Evolutionary conservation across 1,140 invertebrate genomes (phyloP).

Genomic region (Neomicropteryx cornuta): DNA sequence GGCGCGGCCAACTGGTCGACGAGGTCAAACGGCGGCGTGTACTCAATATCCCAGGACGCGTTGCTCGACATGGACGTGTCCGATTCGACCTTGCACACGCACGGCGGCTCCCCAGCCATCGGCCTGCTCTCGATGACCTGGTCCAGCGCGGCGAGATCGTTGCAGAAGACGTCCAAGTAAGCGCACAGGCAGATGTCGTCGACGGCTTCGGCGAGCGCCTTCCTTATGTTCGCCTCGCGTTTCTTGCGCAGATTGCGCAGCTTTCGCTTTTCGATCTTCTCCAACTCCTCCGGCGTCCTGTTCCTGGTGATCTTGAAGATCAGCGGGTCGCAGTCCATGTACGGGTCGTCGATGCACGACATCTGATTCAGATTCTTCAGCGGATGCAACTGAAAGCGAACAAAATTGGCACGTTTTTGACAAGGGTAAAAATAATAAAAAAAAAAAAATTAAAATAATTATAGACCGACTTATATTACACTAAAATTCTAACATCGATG

Average conservation of each 20-base stretch:
- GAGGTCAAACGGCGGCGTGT: constrained; percentile 34
- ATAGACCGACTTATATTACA: too few relatives aligned
- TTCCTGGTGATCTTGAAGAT: constrained; percentile 45
- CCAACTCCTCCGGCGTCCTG: constrained; percentile 31
- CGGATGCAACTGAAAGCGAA: constrained; percentile 42
- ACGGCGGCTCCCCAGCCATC: constrained; percentile 31
- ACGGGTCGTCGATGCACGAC: constrained; percentile 40
- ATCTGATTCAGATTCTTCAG: constrained; percentile 39
- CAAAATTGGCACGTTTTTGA: too few relatives aligned
- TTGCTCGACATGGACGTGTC: constrained; percentile 32
- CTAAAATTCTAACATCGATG: too few relatives aligned
- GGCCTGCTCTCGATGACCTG: constrained; percentile 33
- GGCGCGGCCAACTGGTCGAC: constrained; percentile 29
- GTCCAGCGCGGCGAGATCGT: constrained; percentile 32
- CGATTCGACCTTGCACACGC: constrained; percentile 29
- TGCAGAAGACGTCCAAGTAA: constrained; percentile 37
- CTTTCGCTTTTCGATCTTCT: constrained; percentile 31
- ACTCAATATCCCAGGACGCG: constrained; percentile 37
- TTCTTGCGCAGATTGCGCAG: constrained; percentile 33
- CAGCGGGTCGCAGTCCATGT: constrained; percentile 43
- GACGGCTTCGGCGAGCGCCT: constrained; percentile 28
- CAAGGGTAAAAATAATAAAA: too few relatives aligned
- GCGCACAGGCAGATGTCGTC: constrained; percentile 38
- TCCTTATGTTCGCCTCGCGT: constrained; percentile 30
- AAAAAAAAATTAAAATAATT: too few relatives aligned